A percentile compares a stretch with the other conserved stretches of the same genome.
These are phyloP conservation scores for Rhinella marina DNA, from an alignment of 2,797 vertebrate genomes.

Conservation along the genomic window DNA sequence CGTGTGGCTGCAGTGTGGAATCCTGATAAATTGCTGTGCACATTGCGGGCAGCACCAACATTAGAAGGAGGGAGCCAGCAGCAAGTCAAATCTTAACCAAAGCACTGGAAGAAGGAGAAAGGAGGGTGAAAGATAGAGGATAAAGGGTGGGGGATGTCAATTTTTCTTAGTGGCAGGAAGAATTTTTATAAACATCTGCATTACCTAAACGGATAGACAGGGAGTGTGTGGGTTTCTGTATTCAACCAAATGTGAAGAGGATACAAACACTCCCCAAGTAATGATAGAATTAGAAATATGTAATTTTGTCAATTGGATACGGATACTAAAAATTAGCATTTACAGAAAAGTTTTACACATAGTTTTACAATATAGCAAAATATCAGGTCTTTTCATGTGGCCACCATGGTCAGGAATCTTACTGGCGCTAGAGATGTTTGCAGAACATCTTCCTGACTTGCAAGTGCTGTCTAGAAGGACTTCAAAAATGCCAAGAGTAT, in stretches of 20 bases:
- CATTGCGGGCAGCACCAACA: conserved; percentile 56
- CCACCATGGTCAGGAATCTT: no score
- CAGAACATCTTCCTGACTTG: no score
- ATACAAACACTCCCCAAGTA: conserved; percentile 22
- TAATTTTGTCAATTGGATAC: not conserved
- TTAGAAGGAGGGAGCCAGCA: conserved; percentile 45
- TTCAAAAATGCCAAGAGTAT: not conserved
- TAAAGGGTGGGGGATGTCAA: conserved; percentile 44
- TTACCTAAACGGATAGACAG: conserved; percentile 53
- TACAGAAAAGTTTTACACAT: no score
- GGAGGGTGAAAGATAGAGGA: conserved; percentile 28
- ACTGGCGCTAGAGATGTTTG: no score
- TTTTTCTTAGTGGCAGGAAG: conserved; percentile 63
- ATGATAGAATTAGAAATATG: not conserved
- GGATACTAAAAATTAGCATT: not conserved
- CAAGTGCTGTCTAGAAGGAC: no score
- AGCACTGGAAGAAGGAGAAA: conserved; percentile 36
- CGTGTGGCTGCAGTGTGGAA: conserved; percentile 58
- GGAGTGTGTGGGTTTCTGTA: conserved; percentile 46
- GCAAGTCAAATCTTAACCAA: conserved; percentile 30
- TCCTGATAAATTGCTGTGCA: conserved; percentile 59
- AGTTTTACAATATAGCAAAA: no score
- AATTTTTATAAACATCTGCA: conserved; percentile 63
- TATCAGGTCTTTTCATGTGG: no score
- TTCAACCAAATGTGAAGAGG: conserved; percentile 13